phyloP scores from a whole-genome alignment of 92 coral and sea anemone genomes.

The Pocillopora meandrina region DNA sequence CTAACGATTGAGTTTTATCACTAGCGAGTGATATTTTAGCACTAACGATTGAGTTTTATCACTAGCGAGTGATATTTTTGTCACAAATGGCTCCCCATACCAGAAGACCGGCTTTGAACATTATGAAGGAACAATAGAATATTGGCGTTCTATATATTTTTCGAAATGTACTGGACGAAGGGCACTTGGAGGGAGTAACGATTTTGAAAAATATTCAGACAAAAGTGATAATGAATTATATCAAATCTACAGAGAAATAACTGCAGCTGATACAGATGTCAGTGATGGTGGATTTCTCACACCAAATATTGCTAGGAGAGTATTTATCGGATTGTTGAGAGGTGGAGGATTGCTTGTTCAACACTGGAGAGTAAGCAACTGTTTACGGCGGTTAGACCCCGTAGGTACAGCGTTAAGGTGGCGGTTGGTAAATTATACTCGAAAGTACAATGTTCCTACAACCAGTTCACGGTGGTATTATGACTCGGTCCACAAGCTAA shows the following conservation, averaged over 20 bases:
- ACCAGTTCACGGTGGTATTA: constrained; percentile 68
- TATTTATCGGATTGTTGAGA: constrained; percentile 56
- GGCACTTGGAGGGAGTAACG: constrained; percentile 35
- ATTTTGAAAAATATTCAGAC: constrained; percentile 51
- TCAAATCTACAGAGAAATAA: constrained; percentile 46
- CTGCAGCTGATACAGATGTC: constrained; percentile 45
- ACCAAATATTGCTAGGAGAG: constrained; percentile 61
- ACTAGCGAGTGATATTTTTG: too few relatives aligned
- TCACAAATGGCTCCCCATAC: too few relatives aligned
- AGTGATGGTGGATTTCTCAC: constrained; percentile 52
- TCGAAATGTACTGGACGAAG: too few relatives aligned
- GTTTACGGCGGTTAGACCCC: constrained; percentile 61
- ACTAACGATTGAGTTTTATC: too few relatives aligned
- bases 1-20: too few relatives aligned
- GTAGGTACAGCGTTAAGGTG: constrained; percentile 65
- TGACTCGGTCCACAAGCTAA: constrained; percentile 68
- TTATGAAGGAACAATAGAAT: too few relatives aligned
- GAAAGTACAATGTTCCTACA: constrained; percentile 71
- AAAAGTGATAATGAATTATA: constrained; percentile 57
- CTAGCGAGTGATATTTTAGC: too few relatives aligned
- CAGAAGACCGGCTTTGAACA: too few relatives aligned
- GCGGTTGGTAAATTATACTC: constrained; percentile 54
- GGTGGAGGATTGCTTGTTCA: constrained; percentile 57
- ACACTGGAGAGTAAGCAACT: constrained; percentile 66
- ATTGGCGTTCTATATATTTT: too few relatives aligned